Conservation (phyloP, 2,888 invertebrate genomes). For the Dysmachus trigonus region DNA sequence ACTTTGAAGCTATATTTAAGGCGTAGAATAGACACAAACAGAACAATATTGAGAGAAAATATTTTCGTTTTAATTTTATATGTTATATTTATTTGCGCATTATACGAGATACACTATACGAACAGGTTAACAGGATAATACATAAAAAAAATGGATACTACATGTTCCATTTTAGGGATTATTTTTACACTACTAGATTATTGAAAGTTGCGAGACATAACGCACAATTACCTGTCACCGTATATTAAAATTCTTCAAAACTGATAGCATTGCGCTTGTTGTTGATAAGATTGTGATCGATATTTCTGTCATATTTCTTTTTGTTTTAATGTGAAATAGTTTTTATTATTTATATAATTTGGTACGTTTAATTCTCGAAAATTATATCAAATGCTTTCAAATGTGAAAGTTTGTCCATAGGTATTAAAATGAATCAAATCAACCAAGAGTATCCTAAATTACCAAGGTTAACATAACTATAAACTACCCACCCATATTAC, state of each 20-base stretch:
- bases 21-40: conserved; percentile 8
- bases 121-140: not conserved
- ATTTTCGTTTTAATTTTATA: not conserved
- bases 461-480: conserved; percentile 19
- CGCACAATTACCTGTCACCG: conserved; percentile 5
- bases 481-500: not conserved
- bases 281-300: not conserved
- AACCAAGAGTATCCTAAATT: conserved; percentile 29
- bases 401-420: conserved; percentile 10
- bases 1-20: conserved; percentile 21
- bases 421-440: conserved; percentile 1
- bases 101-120: not conserved
- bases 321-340: not conserved
- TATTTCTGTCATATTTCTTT: not conserved
- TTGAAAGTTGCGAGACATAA: not conserved
- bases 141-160: not conserved
- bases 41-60: not conserved
- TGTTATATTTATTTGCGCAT: not conserved
- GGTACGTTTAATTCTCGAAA: not conserved
- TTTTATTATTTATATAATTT: not conserved
- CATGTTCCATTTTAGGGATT: not conserved
- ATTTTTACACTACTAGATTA: not conserved
- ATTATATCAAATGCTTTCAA: not conserved
- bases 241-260: not conserved
- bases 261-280: not conserved